phyloP scores from a whole-genome alignment of 2,888 invertebrate genomes.

The Catocala fraxini region DNA sequence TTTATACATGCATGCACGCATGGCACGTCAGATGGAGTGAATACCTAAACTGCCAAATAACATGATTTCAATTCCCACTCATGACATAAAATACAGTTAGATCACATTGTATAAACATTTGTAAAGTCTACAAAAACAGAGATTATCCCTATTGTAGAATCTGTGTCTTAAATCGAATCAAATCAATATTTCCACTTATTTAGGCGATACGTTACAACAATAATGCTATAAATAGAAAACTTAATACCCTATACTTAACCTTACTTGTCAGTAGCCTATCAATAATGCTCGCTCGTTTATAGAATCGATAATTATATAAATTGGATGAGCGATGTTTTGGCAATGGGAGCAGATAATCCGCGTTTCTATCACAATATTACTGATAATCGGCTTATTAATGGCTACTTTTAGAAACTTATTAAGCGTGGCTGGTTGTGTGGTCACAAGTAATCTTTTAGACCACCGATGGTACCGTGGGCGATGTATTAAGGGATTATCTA shows the following conservation, averaged over 20 bases:
- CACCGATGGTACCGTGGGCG: conserved; percentile 4
- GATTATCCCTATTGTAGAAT: no score
- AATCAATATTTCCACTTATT: no score
- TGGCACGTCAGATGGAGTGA: no score
- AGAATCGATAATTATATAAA: background rate
- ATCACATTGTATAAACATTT: no score
- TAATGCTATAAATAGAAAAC: background rate
- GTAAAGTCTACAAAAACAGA: no score
- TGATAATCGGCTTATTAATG: conserved; percentile 35
- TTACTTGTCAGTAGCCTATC: background rate
- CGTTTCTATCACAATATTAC: conserved; percentile 34
- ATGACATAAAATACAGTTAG: no score
- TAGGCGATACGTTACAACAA: no score
- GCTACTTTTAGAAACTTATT: conserved; percentile 10
- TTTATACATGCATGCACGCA: no score
- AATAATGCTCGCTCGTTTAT: background rate
- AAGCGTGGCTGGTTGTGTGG: background rate
- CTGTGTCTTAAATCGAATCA: no score
- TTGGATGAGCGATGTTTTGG: conserved; percentile 24
- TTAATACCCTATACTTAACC: background rate
- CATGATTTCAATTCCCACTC: no score
- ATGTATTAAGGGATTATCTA: background rate
- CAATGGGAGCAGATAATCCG: conserved; percentile 39
- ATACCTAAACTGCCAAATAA: no score
- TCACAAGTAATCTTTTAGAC: background rate